phyloP scores from a whole-genome alignment of 64 coral and sea anemone genomes.

The Porites lutea region DNA sequence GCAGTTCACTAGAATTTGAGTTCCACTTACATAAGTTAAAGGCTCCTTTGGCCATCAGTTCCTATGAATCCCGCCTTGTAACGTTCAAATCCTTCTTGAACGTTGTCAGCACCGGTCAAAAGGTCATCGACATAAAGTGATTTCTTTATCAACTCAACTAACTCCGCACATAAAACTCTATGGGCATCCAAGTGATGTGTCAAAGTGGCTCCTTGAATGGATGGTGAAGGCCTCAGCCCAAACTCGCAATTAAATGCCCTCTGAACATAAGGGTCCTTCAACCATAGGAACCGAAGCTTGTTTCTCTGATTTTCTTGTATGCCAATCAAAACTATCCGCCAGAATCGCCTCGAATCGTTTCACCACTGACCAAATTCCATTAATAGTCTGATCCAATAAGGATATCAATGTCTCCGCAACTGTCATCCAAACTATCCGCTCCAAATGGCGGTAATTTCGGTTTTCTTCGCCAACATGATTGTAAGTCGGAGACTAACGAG shows the following conservation, averaged over 20 bases:
- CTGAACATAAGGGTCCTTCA: constrained; percentile 39
- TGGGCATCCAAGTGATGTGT: background rate
- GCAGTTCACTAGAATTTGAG: background rate
- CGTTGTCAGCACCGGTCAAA: too few relatives aligned
- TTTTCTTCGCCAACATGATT: background rate
- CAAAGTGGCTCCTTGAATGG: background rate
- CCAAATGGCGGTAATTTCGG: constrained; percentile 40
- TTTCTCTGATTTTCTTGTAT: too few relatives aligned
- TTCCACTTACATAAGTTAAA: constrained; percentile 60
- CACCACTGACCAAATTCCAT: constrained; percentile 2
- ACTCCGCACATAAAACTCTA: background rate
- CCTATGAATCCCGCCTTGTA: too few relatives aligned
- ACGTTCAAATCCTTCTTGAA: too few relatives aligned
- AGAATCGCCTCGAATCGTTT: background rate
- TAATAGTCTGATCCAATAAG: background rate
- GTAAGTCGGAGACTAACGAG: background rate
- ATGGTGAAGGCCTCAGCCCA: background rate
- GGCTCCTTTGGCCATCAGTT: constrained; percentile 29
- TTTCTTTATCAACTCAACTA: constrained; percentile 27
- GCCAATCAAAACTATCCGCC: too few relatives aligned
- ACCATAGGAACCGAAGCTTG: too few relatives aligned
- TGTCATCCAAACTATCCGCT: too few relatives aligned
- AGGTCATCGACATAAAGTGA: constrained; percentile 22
- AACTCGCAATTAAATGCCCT: constrained; percentile 43
- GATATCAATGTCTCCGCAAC: too few relatives aligned